Conservation (phyloP, 1,140 invertebrate species). For the Tetramorium simillimum region DNA sequence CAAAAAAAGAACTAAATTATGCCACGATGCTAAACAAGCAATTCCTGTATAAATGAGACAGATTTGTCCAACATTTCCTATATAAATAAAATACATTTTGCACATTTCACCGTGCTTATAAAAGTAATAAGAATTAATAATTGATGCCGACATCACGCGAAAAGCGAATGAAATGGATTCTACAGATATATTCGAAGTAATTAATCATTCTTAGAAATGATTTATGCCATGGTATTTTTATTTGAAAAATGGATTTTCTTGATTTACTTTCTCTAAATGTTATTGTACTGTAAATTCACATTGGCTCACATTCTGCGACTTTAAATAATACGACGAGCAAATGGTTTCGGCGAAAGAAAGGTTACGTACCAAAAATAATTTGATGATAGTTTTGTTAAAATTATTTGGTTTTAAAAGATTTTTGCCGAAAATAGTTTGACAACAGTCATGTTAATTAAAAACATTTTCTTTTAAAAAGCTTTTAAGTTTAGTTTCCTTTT, state of each 20-base stretch:
- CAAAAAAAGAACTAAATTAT: conserved; percentile 20
- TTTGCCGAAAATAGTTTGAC: not conserved
- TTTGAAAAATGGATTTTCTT: not conserved
- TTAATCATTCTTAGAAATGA: not conserved
- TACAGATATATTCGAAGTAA: not conserved
- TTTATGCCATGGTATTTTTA: not conserved
- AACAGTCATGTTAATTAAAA: not conserved
- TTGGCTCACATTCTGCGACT: not conserved
- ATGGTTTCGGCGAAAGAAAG: not conserved
- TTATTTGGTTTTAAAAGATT: not conserved
- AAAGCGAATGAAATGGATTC: not conserved
- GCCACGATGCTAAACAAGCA: not conserved
- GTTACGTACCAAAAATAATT: not conserved
- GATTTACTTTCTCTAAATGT: not conserved
- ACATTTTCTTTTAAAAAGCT: not conserved
- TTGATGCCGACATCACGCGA: not conserved
- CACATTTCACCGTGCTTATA: not conserved
- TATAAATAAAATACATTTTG: not conserved
- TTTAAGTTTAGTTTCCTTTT: not conserved
- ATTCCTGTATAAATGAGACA: not conserved
- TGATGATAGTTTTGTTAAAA: not conserved
- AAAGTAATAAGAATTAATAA: not conserved
- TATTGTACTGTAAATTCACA: not conserved
- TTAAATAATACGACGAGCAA: not conserved
- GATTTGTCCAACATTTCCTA: not conserved